Evolutionary conservation across 2,113 vertebrate species (phyloP).

Genomic region (Pterocles burchelli): DNA sequence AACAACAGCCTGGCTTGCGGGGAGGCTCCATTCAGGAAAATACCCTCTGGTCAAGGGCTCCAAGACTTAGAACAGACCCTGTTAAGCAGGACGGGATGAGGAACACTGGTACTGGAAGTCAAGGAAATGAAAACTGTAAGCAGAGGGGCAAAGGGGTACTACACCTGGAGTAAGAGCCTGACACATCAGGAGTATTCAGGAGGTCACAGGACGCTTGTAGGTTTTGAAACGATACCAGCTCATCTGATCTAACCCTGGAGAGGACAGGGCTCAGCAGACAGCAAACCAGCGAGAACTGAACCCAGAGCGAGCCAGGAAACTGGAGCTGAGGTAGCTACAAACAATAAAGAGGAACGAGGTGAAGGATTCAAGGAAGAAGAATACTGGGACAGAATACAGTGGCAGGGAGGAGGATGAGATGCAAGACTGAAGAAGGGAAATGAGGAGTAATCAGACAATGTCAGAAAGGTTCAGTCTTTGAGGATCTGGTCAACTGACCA

Average conservation of each 20-base stretch:
- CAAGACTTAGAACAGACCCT: not conserved
- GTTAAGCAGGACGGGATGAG: not conserved
- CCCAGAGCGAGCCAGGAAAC: not conserved
- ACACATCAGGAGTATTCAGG: not conserved
- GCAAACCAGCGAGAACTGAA: not conserved
- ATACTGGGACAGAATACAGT: not conserved
- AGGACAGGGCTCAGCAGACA: not conserved
- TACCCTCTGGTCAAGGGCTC: not conserved
- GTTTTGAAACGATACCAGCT: not conserved
- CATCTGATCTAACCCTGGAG: not conserved
- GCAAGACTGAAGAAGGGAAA: not conserved
- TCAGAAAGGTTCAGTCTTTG: not conserved
- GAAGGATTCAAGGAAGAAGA: not conserved
- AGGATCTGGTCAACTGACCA: not conserved
- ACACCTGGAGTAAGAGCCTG: not conserved
- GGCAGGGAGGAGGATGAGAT: not conserved
- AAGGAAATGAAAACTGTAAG: not conserved
- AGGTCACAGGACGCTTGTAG: not conserved
- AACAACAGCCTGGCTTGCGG: not conserved
- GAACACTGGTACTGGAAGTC: not conserved
- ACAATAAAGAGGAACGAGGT: not conserved
- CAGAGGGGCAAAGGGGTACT: not conserved
- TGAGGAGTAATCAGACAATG: not conserved
- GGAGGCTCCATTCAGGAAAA: not conserved
- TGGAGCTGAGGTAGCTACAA: not conserved